Percentiles rank a stretch among this genome's conserved stretches.
Conservation (phyloP, 2,113 vertebrate genomes). For the Glareola pratincola region DNA sequence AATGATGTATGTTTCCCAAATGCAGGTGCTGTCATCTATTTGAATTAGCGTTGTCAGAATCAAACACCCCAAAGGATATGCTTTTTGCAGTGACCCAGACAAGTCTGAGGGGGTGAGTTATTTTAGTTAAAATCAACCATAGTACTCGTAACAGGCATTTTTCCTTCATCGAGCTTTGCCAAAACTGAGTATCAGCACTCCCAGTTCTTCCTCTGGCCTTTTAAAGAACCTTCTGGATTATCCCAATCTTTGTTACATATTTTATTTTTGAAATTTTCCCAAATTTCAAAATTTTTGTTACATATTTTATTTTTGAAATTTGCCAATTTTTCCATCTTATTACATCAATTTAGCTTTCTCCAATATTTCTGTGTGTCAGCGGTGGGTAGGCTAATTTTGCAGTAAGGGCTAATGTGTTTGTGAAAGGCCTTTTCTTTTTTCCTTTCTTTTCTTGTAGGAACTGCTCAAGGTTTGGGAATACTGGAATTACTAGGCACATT, state of each 20-base stretch:
- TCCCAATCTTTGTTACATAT: not conserved
- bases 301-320: not conserved
- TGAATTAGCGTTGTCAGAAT: not conserved
- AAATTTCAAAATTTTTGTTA: not conserved
- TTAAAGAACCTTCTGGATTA: not conserved
- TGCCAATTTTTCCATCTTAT: not conserved
- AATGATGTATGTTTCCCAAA: not conserved
- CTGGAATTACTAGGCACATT: not conserved
- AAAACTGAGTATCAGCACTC: not conserved
- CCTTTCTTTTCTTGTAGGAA: not conserved
- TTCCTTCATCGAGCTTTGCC: not conserved
- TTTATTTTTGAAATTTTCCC: not conserved
- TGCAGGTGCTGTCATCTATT: not conserved
- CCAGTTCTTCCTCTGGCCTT: not conserved
- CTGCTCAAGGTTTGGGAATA: not conserved
- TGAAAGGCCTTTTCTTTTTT: not conserved
- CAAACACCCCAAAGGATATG: not conserved
- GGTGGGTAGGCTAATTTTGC: not conserved
- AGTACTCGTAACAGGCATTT: not conserved
- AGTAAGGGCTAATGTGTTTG: not conserved
- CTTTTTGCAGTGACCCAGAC: not conserved
- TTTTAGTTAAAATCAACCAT: not conserved
- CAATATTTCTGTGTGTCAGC: not conserved
- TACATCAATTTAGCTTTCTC: not conserved
- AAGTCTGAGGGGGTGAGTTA: not conserved